Evolutionary conservation across 2,888 invertebrate species (phyloP).

Genomic region (Pyrrhosoma nymphula): DNA sequence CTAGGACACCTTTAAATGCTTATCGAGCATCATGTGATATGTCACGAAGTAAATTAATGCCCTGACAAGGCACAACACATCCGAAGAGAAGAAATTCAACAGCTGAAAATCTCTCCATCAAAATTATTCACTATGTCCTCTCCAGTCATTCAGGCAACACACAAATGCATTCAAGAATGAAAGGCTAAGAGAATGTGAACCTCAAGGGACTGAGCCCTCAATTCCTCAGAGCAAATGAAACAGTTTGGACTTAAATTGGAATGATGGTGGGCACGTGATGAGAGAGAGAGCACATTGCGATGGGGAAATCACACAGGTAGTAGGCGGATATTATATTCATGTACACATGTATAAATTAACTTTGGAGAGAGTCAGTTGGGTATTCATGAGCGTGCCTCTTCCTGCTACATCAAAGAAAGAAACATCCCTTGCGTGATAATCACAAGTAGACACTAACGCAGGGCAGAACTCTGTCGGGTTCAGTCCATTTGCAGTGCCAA

Average conservation of each 20-base stretch:
- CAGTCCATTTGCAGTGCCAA: too few species aligned
- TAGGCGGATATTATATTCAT: too few species aligned
- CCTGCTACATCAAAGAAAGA: neutral
- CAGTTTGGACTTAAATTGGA: neutral
- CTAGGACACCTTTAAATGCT: neutral
- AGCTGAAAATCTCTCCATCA: neutral
- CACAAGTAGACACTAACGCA: too few species aligned
- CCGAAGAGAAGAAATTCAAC: neutral
- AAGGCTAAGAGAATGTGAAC: neutral
- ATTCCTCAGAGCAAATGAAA: neutral
- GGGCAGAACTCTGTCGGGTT: too few species aligned
- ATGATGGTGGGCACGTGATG: neutral
- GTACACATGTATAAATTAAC: neutral
- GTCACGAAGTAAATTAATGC: neutral
- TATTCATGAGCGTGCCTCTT: neutral
- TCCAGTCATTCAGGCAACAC: neutral
- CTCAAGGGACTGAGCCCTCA: neutral
- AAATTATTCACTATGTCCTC: neutral
- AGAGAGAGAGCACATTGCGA: neutral
- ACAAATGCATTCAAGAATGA: neutral
- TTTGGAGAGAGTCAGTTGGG: neutral
- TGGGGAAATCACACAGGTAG: neutral
- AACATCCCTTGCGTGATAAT: neutral
- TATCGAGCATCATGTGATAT: neutral
- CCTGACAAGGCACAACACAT: neutral